These are phyloP conservation scores for Drosophila barbarae DNA, from an alignment of 2,888 invertebrate genomes.

Conservation along the genomic window DNA sequence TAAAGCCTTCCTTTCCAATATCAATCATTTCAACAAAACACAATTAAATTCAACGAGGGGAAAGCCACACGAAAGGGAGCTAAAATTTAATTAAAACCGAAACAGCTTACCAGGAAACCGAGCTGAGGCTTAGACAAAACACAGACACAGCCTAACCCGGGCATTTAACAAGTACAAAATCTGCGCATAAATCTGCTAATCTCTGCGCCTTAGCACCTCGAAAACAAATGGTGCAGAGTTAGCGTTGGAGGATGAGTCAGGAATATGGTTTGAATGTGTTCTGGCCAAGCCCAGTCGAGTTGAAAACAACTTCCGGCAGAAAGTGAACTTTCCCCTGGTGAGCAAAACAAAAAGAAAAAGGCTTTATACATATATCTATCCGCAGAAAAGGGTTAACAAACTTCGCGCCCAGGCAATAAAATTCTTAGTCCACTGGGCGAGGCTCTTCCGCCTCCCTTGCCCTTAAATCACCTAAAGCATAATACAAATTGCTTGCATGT, in stretches of 20 bases:
- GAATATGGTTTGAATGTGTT: conserved; percentile 48
- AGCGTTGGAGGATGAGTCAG: conserved; percentile 57
- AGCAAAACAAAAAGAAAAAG: conserved; percentile 29
- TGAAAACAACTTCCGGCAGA: conserved; percentile 64
- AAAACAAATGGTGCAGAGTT: conserved; percentile 18
- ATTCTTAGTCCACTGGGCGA: conserved; percentile 50
- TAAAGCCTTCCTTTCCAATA: background rate
- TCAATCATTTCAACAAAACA: background rate
- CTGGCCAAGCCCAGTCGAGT: conserved; percentile 50
- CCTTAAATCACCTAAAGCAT: conserved; percentile 21
- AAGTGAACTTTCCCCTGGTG: conserved; percentile 60
- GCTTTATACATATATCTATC: conserved; percentile 18
- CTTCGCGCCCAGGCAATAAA: conserved; percentile 59
- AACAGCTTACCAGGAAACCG: conserved; percentile 15
- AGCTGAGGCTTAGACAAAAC: conserved; percentile 6
- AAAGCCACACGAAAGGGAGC: background rate
- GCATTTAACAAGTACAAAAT: conserved; percentile 61
- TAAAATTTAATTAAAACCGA: conserved; percentile 18
- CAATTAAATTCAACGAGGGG: background rate
- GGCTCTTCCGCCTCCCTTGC: conserved; percentile 33
- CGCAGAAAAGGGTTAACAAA: conserved; percentile 64
- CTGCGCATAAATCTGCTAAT: conserved; percentile 68
- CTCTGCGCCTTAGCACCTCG: conserved; percentile 60
- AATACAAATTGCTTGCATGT: conserved; percentile 70
- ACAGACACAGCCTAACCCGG: conserved; percentile 15